Percentiles rank a stretch among this genome's conserved stretches.
These are phyloP conservation scores for Picathartes gymnocephalus DNA, from an alignment of 2,113 vertebrate genomes.

Conservation along the genomic window DNA sequence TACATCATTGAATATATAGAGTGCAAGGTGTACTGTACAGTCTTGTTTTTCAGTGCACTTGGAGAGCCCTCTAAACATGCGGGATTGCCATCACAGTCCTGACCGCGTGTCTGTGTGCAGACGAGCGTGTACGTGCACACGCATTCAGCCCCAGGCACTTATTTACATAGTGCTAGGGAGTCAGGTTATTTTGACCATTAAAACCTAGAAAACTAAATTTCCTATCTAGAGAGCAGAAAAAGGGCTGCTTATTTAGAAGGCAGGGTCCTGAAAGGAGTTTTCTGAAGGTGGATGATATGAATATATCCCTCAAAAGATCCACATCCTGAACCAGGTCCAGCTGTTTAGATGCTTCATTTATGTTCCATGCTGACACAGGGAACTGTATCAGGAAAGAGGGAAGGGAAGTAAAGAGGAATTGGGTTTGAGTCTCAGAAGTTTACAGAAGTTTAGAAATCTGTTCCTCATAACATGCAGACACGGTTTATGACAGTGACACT, in stretches of 20 bases:
- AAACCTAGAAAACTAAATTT: neutral
- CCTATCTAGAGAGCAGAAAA: neutral
- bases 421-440: neutral
- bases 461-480: neutral
- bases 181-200: neutral
- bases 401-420: neutral
- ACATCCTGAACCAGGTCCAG: neutral
- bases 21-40: neutral
- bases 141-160: neutral
- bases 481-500: neutral
- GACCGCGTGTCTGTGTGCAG: rapidly evolving
- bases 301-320: neutral
- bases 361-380: neutral
- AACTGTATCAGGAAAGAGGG: neutral
- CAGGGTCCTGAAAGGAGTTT: neutral
- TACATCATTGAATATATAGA: neutral
- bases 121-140: rapidly evolving
- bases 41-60: neutral
- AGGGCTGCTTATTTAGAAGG: neutral
- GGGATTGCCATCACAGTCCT: neutral
- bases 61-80: neutral
- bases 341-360: neutral
- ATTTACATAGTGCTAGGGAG: neutral
- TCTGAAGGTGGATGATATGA: neutral
- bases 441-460: neutral